Conservation (phyloP, 1,140 invertebrate species). For the Drosophila bocki region DNA sequence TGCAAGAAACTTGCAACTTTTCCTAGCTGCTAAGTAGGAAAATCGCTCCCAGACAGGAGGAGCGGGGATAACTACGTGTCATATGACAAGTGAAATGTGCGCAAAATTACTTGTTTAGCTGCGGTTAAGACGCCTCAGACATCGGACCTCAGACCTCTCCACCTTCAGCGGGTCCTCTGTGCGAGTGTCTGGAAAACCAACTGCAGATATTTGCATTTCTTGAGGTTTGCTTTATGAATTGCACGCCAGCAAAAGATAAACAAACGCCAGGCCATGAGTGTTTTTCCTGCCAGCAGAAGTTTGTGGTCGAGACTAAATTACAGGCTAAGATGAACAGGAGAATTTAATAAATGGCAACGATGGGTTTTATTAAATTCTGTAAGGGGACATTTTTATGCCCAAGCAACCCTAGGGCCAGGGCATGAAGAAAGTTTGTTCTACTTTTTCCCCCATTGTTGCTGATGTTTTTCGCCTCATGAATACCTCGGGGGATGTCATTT, state of each 20-base stretch:
- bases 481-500: slow-evolving; percentile 70
- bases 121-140: slow-evolving; percentile 58
- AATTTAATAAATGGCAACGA: slow-evolving; percentile 46
- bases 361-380: slow-evolving; percentile 46
- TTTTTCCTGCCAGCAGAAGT: slow-evolving; percentile 21
- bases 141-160: not conserved
- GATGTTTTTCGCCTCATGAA: slow-evolving; percentile 16
- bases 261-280: slow-evolving; percentile 47
- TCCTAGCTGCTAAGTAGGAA: slow-evolving; percentile 72
- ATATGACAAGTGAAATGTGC: slow-evolving; percentile 82
- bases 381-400: slow-evolving; percentile 24
- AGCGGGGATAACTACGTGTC: slow-evolving; percentile 65
- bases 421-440: slow-evolving; percentile 62
- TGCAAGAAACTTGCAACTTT: slow-evolving; percentile 68
- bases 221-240: slow-evolving; percentile 72
- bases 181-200: slow-evolving; percentile 16
- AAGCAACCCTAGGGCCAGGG: slow-evolving; percentile 19
- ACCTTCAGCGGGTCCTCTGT: not conserved
- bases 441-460: slow-evolving; percentile 41
- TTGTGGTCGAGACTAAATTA: slow-evolving; percentile 29
- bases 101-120: slow-evolving; percentile 81
- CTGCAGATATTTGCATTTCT: slow-evolving; percentile 54
- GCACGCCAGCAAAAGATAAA: slow-evolving; percentile 56
- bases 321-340: slow-evolving; percentile 12
- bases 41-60: slow-evolving; percentile 69